Evolutionary conservation across 2,888 invertebrate genomes (phyloP), one percentile per base, ranked within the genome.

Genomic region (Phymatocera aterrima): DNA sequence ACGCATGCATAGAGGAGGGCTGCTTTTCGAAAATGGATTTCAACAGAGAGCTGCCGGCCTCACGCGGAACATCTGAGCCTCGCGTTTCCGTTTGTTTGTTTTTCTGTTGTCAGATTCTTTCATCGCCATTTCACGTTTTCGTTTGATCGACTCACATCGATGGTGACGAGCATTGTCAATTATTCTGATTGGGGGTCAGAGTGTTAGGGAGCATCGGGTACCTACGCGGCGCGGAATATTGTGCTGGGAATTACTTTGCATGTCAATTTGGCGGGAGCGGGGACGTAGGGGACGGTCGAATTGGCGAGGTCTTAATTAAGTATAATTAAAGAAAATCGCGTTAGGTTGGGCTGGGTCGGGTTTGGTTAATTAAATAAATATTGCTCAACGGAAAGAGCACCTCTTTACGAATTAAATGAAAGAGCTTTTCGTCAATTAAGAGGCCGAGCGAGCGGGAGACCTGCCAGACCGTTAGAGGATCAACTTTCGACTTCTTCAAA

Each of bases 401-500:
- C 43, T 43, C 15, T 28, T 28, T 43, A n/a, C 12, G 24, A n/a
- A 12, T 12, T 43, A 64, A 68, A 68, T 21, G 68, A 43, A 28
- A 6, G 15, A 28, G 65, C 15, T 28, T 68, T 10, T 68, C 68
- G 68, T 46, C 43, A 46, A 68, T 68, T 68, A 68, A 68, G 46
- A 68, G 46, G 6, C 46, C 24, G 40, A 18, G 21, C 15, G 10
- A 43, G 43, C 43, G 18, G 18, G 5, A n/a, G 43, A 64, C 64
- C 64, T 18, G 64, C 37, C 37, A 37, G 37, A 34, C 64, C 64
- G n/a, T 64, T 37, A 18, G 37, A 43, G 57, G 75, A 75, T 54
- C 57, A 57, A 75, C 75, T 60, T 75, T 54, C 60, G 75, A 60
- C 57, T 60, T 60, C 57, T 54, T 75, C 75, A 75, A 75, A 75